These are phyloP conservation scores for Lysandra bellargus DNA, from an alignment of 2,888 invertebrate genomes.

Conservation along the genomic window DNA sequence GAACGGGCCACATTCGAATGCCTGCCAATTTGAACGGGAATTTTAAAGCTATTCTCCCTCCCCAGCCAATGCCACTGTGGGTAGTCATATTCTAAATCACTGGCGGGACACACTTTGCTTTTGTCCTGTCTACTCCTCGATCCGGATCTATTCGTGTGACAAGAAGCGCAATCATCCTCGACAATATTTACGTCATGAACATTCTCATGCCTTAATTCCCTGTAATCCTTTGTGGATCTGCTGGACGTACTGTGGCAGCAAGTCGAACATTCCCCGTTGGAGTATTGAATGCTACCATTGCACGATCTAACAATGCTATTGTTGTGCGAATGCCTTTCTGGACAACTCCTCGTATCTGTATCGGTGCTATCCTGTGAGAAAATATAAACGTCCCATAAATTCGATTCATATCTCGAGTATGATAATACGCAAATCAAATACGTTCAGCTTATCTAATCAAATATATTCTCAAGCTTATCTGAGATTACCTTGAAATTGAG, in stretches of 20 bases:
- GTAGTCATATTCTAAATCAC: slow-evolving; percentile 77
- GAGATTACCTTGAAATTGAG: slow-evolving; percentile 75
- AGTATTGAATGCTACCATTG: slow-evolving; percentile 75
- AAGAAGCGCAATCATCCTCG: slow-evolving; percentile 72
- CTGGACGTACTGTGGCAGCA: slow-evolving; percentile 76
- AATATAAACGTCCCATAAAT: slow-evolving; percentile 39
- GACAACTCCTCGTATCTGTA: slow-evolving; percentile 69
- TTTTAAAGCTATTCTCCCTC: slow-evolving; percentile 78
- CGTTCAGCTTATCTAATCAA: slow-evolving; percentile 60
- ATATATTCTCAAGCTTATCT: slow-evolving; percentile 63
- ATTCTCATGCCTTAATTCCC: slow-evolving; percentile 68
- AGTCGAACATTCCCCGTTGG: slow-evolving; percentile 75
- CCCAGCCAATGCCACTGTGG: slow-evolving; percentile 78
- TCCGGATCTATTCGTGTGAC: slow-evolving; percentile 74
- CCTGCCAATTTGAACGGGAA: slow-evolving; percentile 72
- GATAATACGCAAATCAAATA: slow-evolving; percentile 57
- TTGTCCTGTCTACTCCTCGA: slow-evolving; percentile 75
- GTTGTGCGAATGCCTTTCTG: slow-evolving; percentile 75
- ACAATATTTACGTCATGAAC: slow-evolving; percentile 68
- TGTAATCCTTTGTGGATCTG: slow-evolving; percentile 74
- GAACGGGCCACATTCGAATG: slow-evolving; percentile 74
- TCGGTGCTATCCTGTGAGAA: slow-evolving; percentile 72
- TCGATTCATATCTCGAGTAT: slow-evolving; percentile 37
- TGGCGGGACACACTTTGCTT: slow-evolving; percentile 74
- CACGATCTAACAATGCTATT: slow-evolving; percentile 77